Conservation (phyloP, 2,113 vertebrate species). For the Lutjanus erythropterus region DNA sequence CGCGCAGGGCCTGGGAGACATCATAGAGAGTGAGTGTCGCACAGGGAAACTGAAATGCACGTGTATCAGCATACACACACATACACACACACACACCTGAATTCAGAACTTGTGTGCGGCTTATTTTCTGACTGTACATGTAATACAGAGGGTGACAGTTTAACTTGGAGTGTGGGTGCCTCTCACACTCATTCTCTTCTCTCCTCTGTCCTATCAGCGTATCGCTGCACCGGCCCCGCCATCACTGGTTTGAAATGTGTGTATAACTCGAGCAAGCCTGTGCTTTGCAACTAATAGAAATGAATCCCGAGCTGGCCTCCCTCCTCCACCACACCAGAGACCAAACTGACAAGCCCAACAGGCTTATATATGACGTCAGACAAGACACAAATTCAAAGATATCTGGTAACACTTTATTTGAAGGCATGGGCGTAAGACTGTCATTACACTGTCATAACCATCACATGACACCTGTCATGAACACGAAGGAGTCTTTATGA, state of each 20-base stretch:
- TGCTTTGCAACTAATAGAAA: constrained; percentile 78
- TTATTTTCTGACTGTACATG: constrained; percentile 27
- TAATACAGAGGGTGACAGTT: constrained; percentile 10
- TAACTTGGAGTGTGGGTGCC: constrained; percentile 46
- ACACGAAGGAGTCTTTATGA: too few species aligned
- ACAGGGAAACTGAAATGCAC: neutral
- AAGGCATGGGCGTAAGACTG: too few species aligned
- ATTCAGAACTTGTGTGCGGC: constrained; percentile 23
- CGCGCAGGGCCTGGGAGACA: constrained; percentile 96
- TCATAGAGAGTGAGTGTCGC: constrained; percentile 94
- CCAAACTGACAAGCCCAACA: constrained; percentile 25
- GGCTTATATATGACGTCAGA: neutral
- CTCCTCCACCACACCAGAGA: constrained; percentile 72
- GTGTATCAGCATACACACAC: neutral
- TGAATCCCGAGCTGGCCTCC: constrained; percentile 45
- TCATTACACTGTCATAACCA: too few species aligned
- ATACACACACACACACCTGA: neutral
- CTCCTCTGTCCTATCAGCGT: constrained; percentile 82
- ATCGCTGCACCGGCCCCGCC: constrained; percentile 75
- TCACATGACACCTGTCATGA: too few species aligned
- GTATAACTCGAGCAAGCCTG: constrained; percentile 77
- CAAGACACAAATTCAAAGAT: constrained; percentile 1
- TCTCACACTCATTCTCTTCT: constrained; percentile 70
- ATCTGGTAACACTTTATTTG: too few species aligned
- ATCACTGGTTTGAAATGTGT: constrained; percentile 87